Percentiles rank a stretch among this genome's conserved stretches.
Conservation (phyloP, 2,888 invertebrate genomes). For the Bimastos eiseni region DNA sequence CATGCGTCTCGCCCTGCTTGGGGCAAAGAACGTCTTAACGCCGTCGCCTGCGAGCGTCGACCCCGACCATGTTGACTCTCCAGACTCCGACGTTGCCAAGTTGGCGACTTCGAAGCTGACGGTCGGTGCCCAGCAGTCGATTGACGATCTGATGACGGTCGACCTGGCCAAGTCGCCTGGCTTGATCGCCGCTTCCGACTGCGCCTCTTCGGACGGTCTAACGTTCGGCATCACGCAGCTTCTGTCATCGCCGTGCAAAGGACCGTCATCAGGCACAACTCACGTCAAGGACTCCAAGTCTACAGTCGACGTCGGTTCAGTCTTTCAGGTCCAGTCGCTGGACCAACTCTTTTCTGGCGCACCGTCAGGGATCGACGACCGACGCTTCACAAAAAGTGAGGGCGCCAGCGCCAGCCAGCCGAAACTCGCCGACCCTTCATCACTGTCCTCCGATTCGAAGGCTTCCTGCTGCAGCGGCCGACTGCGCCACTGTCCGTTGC, state of each 20-base stretch:
- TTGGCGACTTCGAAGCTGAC: neutral
- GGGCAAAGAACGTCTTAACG: neutral
- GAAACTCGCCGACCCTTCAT: neutral
- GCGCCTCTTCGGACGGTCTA: neutral
- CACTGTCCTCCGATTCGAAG: neutral
- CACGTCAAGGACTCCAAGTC: conserved; percentile 7
- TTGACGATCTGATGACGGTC: neutral
- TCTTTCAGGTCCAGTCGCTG: neutral
- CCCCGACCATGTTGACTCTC: neutral
- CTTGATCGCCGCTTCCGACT: neutral
- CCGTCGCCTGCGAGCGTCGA: neutral
- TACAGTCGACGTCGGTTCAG: neutral
- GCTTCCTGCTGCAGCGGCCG: neutral
- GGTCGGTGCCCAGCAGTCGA: neutral
- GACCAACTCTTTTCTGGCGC: neutral
- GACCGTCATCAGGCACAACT: neutral
- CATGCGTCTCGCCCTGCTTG: conserved; percentile 7
- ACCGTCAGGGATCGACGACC: neutral
- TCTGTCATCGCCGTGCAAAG: neutral
- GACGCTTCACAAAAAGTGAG: neutral
- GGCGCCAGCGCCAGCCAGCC: neutral
- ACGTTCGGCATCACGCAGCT: conserved; percentile 23
- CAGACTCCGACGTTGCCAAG: neutral
- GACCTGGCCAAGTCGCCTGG: neutral
- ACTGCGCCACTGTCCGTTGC: neutral